phyloP scores from a whole-genome alignment of 1,140 invertebrate species.

The Pseudomyrmex concolor region DNA sequence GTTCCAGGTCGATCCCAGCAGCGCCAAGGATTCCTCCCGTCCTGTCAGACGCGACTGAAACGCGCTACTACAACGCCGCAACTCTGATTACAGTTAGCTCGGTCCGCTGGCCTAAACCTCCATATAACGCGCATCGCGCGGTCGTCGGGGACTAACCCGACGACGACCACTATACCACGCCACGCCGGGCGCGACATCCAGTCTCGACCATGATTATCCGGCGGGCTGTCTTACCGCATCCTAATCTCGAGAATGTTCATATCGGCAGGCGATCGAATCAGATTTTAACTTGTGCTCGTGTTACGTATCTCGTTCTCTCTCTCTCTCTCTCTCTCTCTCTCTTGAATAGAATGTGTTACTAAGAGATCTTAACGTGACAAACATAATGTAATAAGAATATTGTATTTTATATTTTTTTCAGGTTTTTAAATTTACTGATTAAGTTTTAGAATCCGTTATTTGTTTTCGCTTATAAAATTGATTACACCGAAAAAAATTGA shows the following conservation, averaged over 20 bases:
- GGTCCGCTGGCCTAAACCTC: constrained; percentile 82
- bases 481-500: no score
- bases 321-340: neutral
- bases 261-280: constrained; percentile 40
- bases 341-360: no score
- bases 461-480: no score
- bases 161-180: constrained; percentile 59
- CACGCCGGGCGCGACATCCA: constrained; percentile 58
- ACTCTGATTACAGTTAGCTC: constrained; percentile 83
- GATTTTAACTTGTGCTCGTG: neutral
- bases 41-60: constrained; percentile 63
- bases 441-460: no score
- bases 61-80: constrained; percentile 73
- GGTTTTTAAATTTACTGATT: no score
- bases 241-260: constrained; percentile 58
- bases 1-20: constrained; percentile 64
- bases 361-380: neutral
- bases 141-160: constrained; percentile 72
- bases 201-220: constrained; percentile 56
- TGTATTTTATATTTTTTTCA: neutral
- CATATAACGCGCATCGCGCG: constrained; percentile 76
- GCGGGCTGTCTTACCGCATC: constrained; percentile 54
- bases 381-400: neutral
- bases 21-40: constrained; percentile 65
- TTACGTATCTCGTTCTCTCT: neutral